A percentile compares a stretch with the other conserved stretches of the same genome.
Evolutionary conservation across 2,888 invertebrate species (phyloP).

Genomic region (Sussaba pulchella): DNA sequence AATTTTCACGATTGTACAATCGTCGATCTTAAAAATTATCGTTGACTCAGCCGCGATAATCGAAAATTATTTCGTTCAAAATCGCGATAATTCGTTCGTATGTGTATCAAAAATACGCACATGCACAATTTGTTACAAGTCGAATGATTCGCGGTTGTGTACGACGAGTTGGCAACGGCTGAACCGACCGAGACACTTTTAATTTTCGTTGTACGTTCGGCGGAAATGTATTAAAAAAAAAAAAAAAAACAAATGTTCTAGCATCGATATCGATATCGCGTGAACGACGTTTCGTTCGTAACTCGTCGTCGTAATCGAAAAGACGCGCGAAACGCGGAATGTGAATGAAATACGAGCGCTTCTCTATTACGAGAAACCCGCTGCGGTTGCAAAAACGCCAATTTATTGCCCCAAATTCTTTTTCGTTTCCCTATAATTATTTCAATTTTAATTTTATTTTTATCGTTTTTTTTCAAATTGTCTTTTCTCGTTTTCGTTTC

Average conservation of each 20-base stretch:
- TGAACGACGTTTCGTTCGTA: conserved; percentile 18
- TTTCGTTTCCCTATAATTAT: conserved; percentile 48
- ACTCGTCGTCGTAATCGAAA: conserved; percentile 50
- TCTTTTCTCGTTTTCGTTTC: conserved; percentile 18
- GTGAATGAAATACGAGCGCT: conserved; percentile 61
- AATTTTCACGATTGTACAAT: not conserved
- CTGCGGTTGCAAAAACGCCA: conserved; percentile 49
- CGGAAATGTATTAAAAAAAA: not conserved
- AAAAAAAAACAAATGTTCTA: too few species aligned
- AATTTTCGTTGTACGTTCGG: conserved; percentile 7
- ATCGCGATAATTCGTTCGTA: conserved; percentile 15
- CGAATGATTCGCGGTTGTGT: conserved; percentile 36
- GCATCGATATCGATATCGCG: conserved; percentile 10
- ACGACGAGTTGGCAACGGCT: conserved; percentile 25
- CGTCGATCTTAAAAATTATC: conserved; percentile 19
- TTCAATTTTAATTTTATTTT: conserved; percentile 39
- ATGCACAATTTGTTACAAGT: conserved; percentile 37
- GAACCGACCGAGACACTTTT: conserved; percentile 23
- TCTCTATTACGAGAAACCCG: conserved; percentile 45
- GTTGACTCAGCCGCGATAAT: conserved; percentile 1
- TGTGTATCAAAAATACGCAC: conserved; percentile 51
- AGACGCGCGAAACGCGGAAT: conserved; percentile 59
- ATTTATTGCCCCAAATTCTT: conserved; percentile 62
- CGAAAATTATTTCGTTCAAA: not conserved
- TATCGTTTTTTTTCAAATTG: conserved; percentile 43